Base-by-base conservation (phyloP, 2,113 vertebrate genomes). In the Dascyllus trimaculatus region DNA sequence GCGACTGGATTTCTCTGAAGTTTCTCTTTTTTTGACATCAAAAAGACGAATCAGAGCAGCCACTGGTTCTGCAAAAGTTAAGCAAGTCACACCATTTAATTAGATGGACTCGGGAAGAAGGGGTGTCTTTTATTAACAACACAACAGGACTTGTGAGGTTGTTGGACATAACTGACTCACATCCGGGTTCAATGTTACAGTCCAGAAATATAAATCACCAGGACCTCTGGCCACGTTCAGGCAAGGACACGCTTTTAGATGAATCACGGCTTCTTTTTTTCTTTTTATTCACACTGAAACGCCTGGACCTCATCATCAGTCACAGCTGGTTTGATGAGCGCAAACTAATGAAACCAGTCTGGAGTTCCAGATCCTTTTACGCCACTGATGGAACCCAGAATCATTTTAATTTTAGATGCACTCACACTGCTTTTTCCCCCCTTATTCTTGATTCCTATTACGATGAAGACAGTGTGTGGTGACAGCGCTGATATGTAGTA, bases 151-250 rank as follows among this genome's bases (percentile, higher is more conserved):
- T 49, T 40, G 13, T 62, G 9, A 67, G 3, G 46, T 63, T 29
- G 56, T 45, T 75, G 54, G 38, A 68, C 72, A 43, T 11, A 15
- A 46, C 48, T 81, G 79, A 88, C 75, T 89, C 84, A 88, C 53
- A 29, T 53, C 71, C 43, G 22, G 3, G 71, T 78, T 69, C 18
- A 68, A 17, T 22, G 9, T 78, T 9, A 25, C 60, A 65, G 35
- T 63, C 64, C 59, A 29, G 29, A 51, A 40, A 65, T 54, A 25
- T 29, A 58, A 80, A 78, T 77, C 62, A 59, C 25, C 5, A 29
- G 43, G 40, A 58, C 29, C 69, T 87, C 24, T 80, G 77, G 76
- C 70, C 71, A 52, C 67, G 72, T 54, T 71, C 64, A 49, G 35
- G 46, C 49, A 71, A 71, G 60, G 71, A 67, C 49, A 71, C 63